Evolutionary conservation across 2,113 vertebrate genomes (phyloP).

Genomic region (Tonatia bakeri): DNA sequence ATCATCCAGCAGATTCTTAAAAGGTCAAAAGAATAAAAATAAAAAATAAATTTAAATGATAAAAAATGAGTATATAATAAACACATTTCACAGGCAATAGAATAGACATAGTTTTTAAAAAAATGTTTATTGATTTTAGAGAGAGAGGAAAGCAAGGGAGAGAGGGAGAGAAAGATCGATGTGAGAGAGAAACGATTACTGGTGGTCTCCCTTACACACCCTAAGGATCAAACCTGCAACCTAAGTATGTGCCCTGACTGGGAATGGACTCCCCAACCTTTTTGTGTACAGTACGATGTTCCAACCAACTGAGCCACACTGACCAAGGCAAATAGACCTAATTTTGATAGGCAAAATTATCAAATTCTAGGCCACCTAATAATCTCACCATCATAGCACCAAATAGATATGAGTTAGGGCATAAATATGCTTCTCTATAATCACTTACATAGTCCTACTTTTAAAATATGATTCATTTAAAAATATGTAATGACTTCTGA

Average conservation of each 20-base stretch:
- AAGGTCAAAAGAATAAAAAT: background rate
- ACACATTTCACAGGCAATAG: background rate
- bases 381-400: background rate
- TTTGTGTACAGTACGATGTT: too few species aligned
- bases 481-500: background rate
- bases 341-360: background rate
- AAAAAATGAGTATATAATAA: background rate
- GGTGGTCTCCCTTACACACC: too few species aligned
- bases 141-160: too few species aligned
- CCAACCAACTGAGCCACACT: too few species aligned
- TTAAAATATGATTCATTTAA: background rate
- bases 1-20: constrained; percentile 94
- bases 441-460: background rate
- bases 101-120: background rate
- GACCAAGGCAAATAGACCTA: background rate
- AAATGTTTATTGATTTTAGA: too few species aligned
- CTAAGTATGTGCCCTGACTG: too few species aligned
- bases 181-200: too few species aligned
- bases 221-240: too few species aligned
- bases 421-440: background rate
- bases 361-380: background rate
- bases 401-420: background rate
- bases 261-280: too few species aligned
- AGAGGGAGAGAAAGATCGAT: too few species aligned
- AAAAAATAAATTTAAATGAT: constrained; percentile 15